Base-by-base conservation (phyloP, 1,140 invertebrate species). In the Triops cancriformis region DNA sequence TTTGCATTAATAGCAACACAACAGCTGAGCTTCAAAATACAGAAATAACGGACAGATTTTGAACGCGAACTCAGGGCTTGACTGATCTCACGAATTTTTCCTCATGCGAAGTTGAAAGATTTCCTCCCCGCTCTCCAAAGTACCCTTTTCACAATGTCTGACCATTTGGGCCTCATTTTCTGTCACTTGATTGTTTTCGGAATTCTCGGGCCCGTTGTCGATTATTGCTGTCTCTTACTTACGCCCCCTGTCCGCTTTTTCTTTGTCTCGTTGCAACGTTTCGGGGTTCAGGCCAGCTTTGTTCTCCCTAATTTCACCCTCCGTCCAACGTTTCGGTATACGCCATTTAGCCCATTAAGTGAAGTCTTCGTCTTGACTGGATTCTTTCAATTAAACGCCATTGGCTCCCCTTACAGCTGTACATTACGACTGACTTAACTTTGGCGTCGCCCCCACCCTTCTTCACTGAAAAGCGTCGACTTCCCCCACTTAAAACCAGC, bases 331-430 rank as follows among this genome's bases (percentile, higher is more conserved):
- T 64, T 23, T 23, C 51, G 14, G 3, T 23, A 64, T 64, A 23
- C 51, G 51, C 51, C 14, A 64, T 64, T 64, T 64, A 64, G 18
- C 51, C 51, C 51, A 64, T 64, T 64, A 23, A 64, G 51, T 64
- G 51, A 64, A 37, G 18, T 64, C 51, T 64, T 64, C 51, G 18
- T 64, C 51, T 64, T 64, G 51, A 64, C 51, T 64, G 51, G 51
- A 64, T 64, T 64, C 51, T 64, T 64, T 64, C 51, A 64, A 64
- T 64, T 64, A 64, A 64, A 64, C 14, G 51, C 51, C 51, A 64
- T 64, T 64, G 7, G 31, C 31, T 37, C 31, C 51, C 51, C 51
- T 64, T 64, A 64, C 51, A 64, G 51, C 51, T 64, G 14, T 64
- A 64, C 51, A 23, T 64, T 64, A 64, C 51, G 51, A 64, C 51